Evolutionary conservation across 1,140 invertebrate species (phyloP), one percentile per base, ranked within the genome.

Genomic region (Hermatobates lingyangjiaoensis): DNA sequence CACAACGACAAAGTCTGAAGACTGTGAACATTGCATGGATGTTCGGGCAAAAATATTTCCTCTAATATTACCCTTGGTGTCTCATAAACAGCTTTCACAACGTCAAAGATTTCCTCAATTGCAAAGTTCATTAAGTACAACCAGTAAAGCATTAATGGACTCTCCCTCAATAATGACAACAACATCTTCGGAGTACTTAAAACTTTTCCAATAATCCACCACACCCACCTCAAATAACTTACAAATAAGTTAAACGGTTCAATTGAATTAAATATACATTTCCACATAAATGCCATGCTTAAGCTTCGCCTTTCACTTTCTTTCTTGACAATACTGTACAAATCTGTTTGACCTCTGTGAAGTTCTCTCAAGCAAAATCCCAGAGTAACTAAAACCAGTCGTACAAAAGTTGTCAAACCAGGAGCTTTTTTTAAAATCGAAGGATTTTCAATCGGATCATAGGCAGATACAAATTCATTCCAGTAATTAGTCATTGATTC

Each of bases 381-480:
- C 12, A 42, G 14, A 21, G 26, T 26, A n/a, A 50, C 25, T 10
- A 50, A 42, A 2, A 28, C n/a, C 14, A 34, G 15, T 7, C 25
- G 38, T n/a, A 42, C 40, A 15, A 40, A 42, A 2, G 15, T n/a
- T 3, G 48, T 39, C 26, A 18, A 27, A 14, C 30, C 15, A 1
- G 75, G 74, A 2, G 69, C 64, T 10, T 69, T 73, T 59, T 81
- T 80, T 0, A 77, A 58, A 1, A 79, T 67, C 52, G 77, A 70
- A 0, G 77, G 76, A 40, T 77, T 75, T 58, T 85, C 80, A 2
- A 77, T 64, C 0, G 83, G 82, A 63, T 87, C 83, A 56, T 83
- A 81, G 56, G 79, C 76, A 40, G 72, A 79, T 12, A 84, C 74
- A 53, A 86, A 81, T 57, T 84, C 80, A 57, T 85, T 84, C 83